phyloP scores from a whole-genome alignment of 2,888 invertebrate species.

The Mylabris sibirica region DNA sequence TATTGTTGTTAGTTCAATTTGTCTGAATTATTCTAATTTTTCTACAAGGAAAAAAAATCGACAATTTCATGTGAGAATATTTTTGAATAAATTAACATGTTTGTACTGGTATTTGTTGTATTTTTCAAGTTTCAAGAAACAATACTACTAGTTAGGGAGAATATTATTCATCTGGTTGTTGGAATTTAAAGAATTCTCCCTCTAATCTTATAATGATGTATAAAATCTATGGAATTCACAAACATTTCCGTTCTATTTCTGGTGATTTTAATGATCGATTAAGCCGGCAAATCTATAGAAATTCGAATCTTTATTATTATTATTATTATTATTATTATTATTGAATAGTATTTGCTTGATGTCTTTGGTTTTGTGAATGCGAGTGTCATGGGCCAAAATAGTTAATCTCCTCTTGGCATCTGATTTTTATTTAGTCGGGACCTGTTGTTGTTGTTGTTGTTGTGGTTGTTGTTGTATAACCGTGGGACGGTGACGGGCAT shows the following conservation, averaged over 20 bases:
- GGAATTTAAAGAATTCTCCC: not conserved
- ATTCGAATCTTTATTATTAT: not conserved
- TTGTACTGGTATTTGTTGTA: not conserved
- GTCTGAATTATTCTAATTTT: not conserved
- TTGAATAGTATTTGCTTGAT: too few relatives aligned
- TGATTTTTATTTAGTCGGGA: slow-evolving; percentile 11
- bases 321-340: not conserved
- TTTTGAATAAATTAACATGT: slow-evolving; percentile 2
- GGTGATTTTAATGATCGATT: slow-evolving; percentile 11
- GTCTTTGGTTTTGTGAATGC: not conserved
- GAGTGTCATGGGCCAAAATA: not conserved
- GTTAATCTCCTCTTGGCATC: slow-evolving; percentile 16
- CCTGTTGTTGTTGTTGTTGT: slow-evolving; percentile 17
- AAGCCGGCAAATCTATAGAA: not conserved
- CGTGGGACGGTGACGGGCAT: slow-evolving; percentile 20
- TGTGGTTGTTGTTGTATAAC: not conserved
- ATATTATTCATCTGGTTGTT: not conserved
- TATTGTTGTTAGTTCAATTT: not conserved
- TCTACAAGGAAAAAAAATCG: not conserved
- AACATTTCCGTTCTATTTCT: slow-evolving; percentile 1
- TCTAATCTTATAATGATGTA: slow-evolving; percentile 6
- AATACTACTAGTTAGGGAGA: not conserved
- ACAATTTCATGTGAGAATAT: not conserved
- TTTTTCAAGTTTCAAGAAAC: not conserved
- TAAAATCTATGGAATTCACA: not conserved